A percentile compares a stretch with the other conserved stretches of the same genome.
Evolutionary conservation across 2,113 vertebrate genomes (phyloP).

Genomic region (Rhinichthys klamathensis): DNA sequence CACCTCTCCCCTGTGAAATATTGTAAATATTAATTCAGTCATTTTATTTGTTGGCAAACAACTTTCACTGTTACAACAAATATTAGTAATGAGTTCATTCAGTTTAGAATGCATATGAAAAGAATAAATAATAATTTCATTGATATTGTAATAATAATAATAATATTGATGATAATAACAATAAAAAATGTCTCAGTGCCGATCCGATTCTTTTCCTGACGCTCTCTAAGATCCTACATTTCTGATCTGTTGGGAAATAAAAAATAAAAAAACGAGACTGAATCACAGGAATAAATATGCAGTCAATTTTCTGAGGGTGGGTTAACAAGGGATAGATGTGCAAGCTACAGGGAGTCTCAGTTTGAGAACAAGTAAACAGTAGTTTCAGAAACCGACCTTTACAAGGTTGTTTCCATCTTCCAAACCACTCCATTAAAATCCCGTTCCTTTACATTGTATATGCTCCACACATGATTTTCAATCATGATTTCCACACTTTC

Average conservation of each 20-base stretch:
- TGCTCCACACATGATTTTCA: conserved; percentile 17
- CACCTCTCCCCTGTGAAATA: conserved; percentile 66
- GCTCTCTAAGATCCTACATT: conserved; percentile 25
- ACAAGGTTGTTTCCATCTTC: conserved; percentile 32
- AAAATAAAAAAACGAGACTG: conserved; percentile 29
- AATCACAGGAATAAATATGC: conserved; percentile 50
- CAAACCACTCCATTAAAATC: conserved; percentile 22
- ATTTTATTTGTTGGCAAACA: conserved; percentile 99
- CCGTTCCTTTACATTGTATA: conserved; percentile 14
- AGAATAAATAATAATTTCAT: conserved; percentile 94
- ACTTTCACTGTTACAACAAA: conserved; percentile 99
- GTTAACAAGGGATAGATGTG: conserved; percentile 53
- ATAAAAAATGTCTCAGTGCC: conserved; percentile 58
- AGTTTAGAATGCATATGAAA: conserved; percentile 96
- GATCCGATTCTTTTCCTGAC: conserved; percentile 30
- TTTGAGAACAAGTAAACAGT: conserved; percentile 54
- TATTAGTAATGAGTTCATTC: conserved; percentile 99
- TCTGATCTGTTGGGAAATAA: conserved; percentile 47
- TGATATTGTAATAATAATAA: conserved; percentile 78
- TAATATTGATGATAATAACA: conserved; percentile 71
- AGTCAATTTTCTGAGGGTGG: conserved; percentile 38
- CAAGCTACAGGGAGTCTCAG: conserved; percentile 56
- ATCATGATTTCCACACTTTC: conserved; percentile 5
- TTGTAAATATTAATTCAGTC: conserved; percentile 91
- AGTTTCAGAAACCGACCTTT: conserved; percentile 34